Base-by-base conservation (phyloP, 2,888 invertebrate species). In the Willowsia nigromaculata region DNA sequence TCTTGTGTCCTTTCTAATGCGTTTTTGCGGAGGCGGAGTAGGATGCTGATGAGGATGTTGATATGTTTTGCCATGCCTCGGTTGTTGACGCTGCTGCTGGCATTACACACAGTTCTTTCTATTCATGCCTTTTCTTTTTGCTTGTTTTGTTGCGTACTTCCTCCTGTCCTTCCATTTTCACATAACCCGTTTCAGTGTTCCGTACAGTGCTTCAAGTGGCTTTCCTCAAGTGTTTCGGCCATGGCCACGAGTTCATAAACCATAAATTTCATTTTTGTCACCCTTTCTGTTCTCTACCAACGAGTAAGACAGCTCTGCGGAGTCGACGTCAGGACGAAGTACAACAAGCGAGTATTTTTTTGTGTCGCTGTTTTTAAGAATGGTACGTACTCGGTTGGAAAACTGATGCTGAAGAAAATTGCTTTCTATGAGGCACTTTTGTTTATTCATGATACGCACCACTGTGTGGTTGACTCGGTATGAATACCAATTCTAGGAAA, bases 261-360 rank as follows among this genome's bases (percentile, higher is more conserved):
- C 90, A 90, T 90, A 90, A 90, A 90, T 90, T 88, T 89, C 87
- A 89, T 89, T 90, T 89, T 88, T 90, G 90, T 90, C 90, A 90
- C 90, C 90, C 90, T 88, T 88, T 80, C 84, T 65, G 27, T 76
- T 82, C 81, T 27, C 50, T 15, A 3, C 25, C 15, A 9, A 81
- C 33, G 15, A 40, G 15, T 40, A n/a, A 25, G 37, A 15, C 40
- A 56, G 56, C n/a, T 47, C 53, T 11, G 62, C 18, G 18, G 50
- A 50, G n/a, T 37, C 1, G 40, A 56, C 1, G 7, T 13, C 1
- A 15, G 6, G 18, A 37, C 37, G 37, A n/a, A 68, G 2, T 15
- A 30, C 4, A 25, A 30, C 33, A n/a, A n/a, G 33, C 30, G 30
- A 7, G 30, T 13, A 5, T 30, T 7, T 15, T 13, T 30, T 30